These are phyloP conservation scores for Patella caerulea DNA, from an alignment of 2,888 invertebrate genomes.

Conservation along the genomic window DNA sequence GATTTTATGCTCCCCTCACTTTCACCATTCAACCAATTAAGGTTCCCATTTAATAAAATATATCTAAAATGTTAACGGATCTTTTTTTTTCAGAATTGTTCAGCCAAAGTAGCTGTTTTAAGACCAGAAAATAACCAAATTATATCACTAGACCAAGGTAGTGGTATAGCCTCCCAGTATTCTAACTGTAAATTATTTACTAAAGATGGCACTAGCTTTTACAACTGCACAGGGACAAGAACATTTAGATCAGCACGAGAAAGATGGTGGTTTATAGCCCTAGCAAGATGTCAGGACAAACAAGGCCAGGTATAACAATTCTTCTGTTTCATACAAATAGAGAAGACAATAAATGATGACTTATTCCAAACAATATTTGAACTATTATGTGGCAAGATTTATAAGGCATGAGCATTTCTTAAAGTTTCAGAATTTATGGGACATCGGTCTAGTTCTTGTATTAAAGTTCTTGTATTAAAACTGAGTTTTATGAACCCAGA, in stretches of 20 bases:
- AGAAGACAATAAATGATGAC: too few relatives aligned
- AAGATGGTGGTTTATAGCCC: constrained; percentile 94
- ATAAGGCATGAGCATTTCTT: too few relatives aligned
- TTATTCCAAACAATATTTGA: too few relatives aligned
- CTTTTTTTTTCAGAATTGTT: constrained; percentile 16
- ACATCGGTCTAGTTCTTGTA: too few relatives aligned
- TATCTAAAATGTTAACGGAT: background rate
- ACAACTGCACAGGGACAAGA: constrained; percentile 70
- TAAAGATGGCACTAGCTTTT: constrained; percentile 40
- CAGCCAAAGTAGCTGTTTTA: background rate
- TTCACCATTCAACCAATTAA: background rate
- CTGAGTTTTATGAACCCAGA: too few relatives aligned
- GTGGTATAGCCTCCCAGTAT: background rate
- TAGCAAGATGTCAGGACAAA: constrained; percentile 82
- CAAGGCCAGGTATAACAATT: constrained; percentile 66
- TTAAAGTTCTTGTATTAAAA: too few relatives aligned
- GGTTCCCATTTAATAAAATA: background rate
- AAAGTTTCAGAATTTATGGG: too few relatives aligned
- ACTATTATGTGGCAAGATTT: too few relatives aligned
- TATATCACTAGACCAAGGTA: background rate
- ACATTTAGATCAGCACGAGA: constrained; percentile 86
- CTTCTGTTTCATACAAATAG: too few relatives aligned
- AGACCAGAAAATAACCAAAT: background rate
- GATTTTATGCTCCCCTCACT: too few relatives aligned
- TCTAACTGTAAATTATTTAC: background rate